Base-by-base conservation (phyloP, 2,113 vertebrate genomes). In the Procapra przewalskii region DNA sequence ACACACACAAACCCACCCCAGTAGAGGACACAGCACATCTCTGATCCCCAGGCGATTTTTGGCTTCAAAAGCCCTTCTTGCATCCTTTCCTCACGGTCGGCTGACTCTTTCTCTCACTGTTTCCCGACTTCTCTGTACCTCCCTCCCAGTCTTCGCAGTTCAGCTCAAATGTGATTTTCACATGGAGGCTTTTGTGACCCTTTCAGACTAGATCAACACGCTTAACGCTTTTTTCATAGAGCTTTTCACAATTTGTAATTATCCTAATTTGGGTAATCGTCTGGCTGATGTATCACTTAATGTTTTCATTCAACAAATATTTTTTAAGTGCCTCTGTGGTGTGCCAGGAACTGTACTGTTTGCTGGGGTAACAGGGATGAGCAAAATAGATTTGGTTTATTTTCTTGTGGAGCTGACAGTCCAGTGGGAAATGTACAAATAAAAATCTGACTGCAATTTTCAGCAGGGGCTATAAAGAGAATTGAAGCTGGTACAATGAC, bases 301-400 rank as follows among this genome's bases (percentile, higher is more conserved):
- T 94, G 86, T 85, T 91, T 97, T 75, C 77, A 92, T 89, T 85
- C 54, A 83, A 36, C 36, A 59, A 55, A 90, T 48, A 19, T n/a
- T 79, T 92, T 95, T 87, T 36, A 88, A 92, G 43, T 64, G 31
- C 21, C 64, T 36, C 13, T 77, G 54, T 88, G 82, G 59, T 86
- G 82, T 79, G 52, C 81, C 83, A 95, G 86, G 52, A 90, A 29
- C 14, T 19, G 4, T 43, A 50, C 50, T 80, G 3, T 55, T 60
- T 33, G 77, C 80, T 50, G 17, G 59, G 50, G 67, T 54, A 17
- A 21, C 2, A 84, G 31, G 2, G 40, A 15, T 14, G 40, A 83
- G 10, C 55, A 48, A 64, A 87, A 87, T 52, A 62, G 75, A 90
- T 27, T 23, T 75, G 88, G 3, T 62, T 52, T 19, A 40, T 88